Conservation (phyloP, 2,113 vertebrate genomes). For the Embiotoca jacksoni region DNA sequence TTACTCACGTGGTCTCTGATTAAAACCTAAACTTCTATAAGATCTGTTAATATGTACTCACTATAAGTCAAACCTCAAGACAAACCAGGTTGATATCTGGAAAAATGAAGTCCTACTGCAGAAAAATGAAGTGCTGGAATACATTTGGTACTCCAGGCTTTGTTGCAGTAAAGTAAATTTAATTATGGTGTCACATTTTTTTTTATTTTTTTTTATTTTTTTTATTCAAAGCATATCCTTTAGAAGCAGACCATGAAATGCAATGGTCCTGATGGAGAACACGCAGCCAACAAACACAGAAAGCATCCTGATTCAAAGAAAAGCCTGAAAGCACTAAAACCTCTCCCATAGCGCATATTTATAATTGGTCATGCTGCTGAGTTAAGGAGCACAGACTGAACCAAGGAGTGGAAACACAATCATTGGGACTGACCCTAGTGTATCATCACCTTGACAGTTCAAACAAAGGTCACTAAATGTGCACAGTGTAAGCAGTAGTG, state of each 20-base stretch:
- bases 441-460: background rate
- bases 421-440: background rate
- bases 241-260: too few species aligned
- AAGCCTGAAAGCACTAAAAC: too few species aligned
- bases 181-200: background rate
- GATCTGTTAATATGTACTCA: too few species aligned
- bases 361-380: background rate
- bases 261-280: too few species aligned
- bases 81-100: background rate
- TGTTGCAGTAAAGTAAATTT: conserved; percentile 24
- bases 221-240: too few species aligned
- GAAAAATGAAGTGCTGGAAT: background rate
- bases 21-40: too few species aligned
- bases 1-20: too few species aligned
- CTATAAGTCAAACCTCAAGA: too few species aligned
- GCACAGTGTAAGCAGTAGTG: background rate
- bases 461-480: background rate
- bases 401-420: background rate
- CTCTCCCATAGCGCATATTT: background rate
- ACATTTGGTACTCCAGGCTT: background rate
- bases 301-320: background rate
- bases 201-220: too few species aligned
- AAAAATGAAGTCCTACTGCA: background rate
- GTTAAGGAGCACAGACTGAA: background rate
- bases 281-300: background rate